These are phyloP conservation scores for Zelostemma sp. DNA, from an alignment of 1,140 invertebrate species.

Conservation along the genomic window DNA sequence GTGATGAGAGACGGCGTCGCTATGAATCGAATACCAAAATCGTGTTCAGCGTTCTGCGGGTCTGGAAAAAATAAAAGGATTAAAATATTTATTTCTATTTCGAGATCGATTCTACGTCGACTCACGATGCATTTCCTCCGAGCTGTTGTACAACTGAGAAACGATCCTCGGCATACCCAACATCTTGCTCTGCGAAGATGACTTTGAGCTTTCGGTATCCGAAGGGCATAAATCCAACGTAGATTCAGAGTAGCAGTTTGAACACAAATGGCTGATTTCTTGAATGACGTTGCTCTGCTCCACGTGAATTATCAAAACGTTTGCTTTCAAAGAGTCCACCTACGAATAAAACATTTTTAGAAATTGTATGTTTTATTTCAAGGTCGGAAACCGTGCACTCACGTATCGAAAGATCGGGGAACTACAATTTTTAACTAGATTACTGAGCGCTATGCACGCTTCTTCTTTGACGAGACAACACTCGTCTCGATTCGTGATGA, in stretches of 20 bases:
- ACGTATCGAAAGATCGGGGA: constrained; percentile 55
- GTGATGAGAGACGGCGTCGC: constrained; percentile 69
- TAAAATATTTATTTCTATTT: too few species aligned
- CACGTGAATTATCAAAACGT: constrained; percentile 53
- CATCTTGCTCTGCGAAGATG: constrained; percentile 11
- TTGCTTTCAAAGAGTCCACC: constrained; percentile 56
- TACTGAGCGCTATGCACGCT: constrained; percentile 59
- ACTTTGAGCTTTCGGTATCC: constrained; percentile 26
- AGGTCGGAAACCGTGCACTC: too few species aligned
- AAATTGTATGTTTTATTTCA: too few species aligned
- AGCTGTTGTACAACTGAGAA: constrained; percentile 57
- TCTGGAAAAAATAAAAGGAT: constrained; percentile 35
- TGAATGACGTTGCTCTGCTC: constrained; percentile 60
- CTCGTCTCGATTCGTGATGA: constrained; percentile 55
- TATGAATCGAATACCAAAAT: constrained; percentile 47
- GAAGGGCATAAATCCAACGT: constrained; percentile 50
- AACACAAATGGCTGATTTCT: constrained; percentile 58
- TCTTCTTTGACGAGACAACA: constrained; percentile 64
- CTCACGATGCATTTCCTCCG: constrained; percentile 53
- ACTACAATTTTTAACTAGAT: constrained; percentile 58
- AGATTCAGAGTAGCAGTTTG: constrained; percentile 52
- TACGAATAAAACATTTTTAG: constrained; percentile 33
- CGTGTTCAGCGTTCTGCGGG: constrained; percentile 40
- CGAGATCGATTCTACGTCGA: background rate
- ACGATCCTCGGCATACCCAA: constrained; percentile 53